Percentiles rank a stretch among this genome's conserved stretches.
Conservation (phyloP, 2,888 invertebrate genomes). For the Hyposoter didymator region DNA sequence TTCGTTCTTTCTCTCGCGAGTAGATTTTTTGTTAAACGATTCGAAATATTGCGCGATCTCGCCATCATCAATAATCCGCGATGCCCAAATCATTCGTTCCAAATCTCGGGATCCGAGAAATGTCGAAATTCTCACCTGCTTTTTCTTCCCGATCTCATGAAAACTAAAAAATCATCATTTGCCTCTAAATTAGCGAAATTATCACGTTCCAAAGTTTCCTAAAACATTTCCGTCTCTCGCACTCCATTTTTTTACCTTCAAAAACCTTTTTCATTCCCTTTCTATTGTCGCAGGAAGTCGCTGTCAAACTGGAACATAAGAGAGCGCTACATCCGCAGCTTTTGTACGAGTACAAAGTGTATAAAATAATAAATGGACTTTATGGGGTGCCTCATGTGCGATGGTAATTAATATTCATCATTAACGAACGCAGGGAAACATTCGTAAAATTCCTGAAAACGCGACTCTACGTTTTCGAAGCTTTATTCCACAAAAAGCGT, state of each 20-base stretch:
- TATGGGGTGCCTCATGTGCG: conserved; percentile 98
- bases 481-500: not conserved
- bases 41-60: conserved; percentile 43
- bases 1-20: not conserved
- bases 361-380: conserved; percentile 99
- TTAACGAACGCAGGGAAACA: not conserved
- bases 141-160: not conserved
- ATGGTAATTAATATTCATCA: conserved; percentile 75
- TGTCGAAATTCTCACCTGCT: conserved; percentile 5
- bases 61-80: conserved; percentile 8
- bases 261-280: not conserved
- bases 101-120: not conserved
- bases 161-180: not conserved
- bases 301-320: conserved; percentile 98
- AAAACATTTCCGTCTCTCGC: not conserved
- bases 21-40: conserved; percentile 26
- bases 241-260: not conserved
- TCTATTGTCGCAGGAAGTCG: conserved; percentile 92
- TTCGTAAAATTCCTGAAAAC: not conserved
- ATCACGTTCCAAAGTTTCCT: not conserved
- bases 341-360: conserved; percentile 99
- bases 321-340: conserved; percentile 99
- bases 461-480: not conserved
- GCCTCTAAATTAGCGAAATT: not conserved
- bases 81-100: conserved; percentile 2